These are phyloP conservation scores for Chironomus tepperi DNA, from an alignment of 1,140 invertebrate genomes.

Conservation along the genomic window DNA sequence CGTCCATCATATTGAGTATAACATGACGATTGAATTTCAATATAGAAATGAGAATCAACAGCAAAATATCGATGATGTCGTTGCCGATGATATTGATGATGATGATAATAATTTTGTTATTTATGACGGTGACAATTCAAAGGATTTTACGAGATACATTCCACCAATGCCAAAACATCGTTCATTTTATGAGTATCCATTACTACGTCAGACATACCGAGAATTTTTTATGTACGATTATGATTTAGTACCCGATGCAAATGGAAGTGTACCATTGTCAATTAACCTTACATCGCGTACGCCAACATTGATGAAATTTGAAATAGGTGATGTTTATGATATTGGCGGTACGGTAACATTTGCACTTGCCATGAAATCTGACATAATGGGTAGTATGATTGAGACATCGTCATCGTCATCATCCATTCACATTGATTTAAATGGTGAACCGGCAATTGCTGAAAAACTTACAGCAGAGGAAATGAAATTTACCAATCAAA, in stretches of 20 bases:
- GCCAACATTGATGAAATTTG: conserved; percentile 52
- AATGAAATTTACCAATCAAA: conserved; percentile 35
- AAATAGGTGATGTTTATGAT: conserved; percentile 55
- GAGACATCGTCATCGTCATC: conserved; percentile 32
- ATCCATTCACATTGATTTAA: conserved; percentile 9
- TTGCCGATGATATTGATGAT: conserved; percentile 29
- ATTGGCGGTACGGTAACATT: conserved; percentile 60
- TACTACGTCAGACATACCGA: conserved; percentile 55
- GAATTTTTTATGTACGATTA: conserved; percentile 64
- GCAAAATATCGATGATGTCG: conserved; percentile 26
- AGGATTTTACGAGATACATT: conserved; percentile 31
- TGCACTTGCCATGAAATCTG: conserved; percentile 51
- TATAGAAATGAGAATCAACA: conserved; percentile 27
- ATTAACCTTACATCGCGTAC: conserved; percentile 53
- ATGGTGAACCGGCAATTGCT: conserved; percentile 28
- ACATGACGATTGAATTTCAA: conserved; percentile 25
- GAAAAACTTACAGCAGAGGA: conserved; percentile 35
- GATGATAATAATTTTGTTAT: conserved; percentile 28
- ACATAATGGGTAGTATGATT: conserved; percentile 39
- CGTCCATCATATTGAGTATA: conserved; percentile 18
- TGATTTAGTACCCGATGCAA: conserved; percentile 47
- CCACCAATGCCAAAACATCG: conserved; percentile 36
- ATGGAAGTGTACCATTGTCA: conserved; percentile 49
- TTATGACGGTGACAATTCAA: conserved; percentile 25
- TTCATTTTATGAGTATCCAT: conserved; percentile 36